Conservation (phyloP, 2,113 vertebrate genomes). For the Hoplias malabaricus region DNA sequence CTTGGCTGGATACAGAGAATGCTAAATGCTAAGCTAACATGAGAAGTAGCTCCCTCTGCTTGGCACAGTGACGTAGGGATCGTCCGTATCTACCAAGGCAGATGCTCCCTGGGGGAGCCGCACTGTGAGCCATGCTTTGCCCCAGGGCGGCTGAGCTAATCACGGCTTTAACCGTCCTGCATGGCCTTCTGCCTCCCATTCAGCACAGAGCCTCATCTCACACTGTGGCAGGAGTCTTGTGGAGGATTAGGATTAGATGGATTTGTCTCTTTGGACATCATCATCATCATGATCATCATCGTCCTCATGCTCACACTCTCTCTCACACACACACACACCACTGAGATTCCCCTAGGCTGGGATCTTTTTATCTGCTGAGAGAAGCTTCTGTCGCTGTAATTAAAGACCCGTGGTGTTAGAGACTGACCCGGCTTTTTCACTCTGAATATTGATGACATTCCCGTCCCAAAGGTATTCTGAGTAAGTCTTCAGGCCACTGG, state of each 20-base stretch:
- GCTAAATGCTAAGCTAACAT: not conserved
- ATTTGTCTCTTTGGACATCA: slow-evolving; percentile 36
- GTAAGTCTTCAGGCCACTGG: not conserved
- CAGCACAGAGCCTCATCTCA: not conserved
- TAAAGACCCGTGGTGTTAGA: slow-evolving; percentile 22
- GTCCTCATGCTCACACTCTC: no score
- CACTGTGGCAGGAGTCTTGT: slow-evolving; percentile 14
- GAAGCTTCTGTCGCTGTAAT: slow-evolving; percentile 20
- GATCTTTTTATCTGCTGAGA: slow-evolving; percentile 34
- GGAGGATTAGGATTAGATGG: slow-evolving; percentile 44
- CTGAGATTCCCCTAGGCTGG: slow-evolving; percentile 12
- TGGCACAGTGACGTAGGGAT: not conserved
- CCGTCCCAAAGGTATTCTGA: not conserved
- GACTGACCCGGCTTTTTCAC: not conserved
- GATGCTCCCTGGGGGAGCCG: not conserved
- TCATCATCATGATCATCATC: no score
- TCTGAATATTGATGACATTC: not conserved
- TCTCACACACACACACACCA: not conserved
- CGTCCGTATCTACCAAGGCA: not conserved
- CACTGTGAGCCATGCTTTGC: not conserved
- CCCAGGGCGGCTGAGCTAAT: not conserved
- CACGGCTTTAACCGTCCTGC: not conserved
- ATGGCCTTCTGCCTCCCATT: not conserved
- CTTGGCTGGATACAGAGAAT: no score
- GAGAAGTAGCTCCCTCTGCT: not conserved